phyloP scores from a whole-genome alignment of 2,113 vertebrate genomes.

The Sigmodon hispidus region DNA sequence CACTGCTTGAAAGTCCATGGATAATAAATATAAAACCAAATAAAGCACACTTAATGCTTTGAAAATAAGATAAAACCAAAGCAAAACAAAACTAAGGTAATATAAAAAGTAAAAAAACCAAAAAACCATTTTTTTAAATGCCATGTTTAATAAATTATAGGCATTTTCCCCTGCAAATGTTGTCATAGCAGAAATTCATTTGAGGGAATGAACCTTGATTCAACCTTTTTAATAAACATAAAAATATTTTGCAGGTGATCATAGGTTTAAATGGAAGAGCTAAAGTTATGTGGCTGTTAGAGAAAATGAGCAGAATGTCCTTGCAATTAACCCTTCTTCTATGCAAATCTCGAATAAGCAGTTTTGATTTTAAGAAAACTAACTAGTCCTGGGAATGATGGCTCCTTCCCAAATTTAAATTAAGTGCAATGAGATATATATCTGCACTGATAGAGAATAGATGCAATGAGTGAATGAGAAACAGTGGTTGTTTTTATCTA shows the following conservation, averaged over 20 bases:
- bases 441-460: neutral
- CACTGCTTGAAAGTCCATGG: neutral
- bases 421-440: neutral
- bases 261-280: neutral
- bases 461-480: neutral
- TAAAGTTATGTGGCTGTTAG: neutral
- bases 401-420: neutral
- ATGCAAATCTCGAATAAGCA: neutral
- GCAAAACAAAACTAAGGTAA: neutral
- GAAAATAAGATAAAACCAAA: neutral
- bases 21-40: neutral
- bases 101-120: neutral
- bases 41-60: neutral
- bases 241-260: neutral
- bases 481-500: neutral
- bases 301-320: neutral
- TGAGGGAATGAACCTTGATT: neutral
- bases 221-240: neutral
- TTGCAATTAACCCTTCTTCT: neutral
- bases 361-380: neutral
- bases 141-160: neutral
- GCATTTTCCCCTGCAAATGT: neutral
- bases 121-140: constrained; percentile 28
- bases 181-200: neutral
- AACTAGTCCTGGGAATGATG: neutral